Evolutionary conservation across 2,888 invertebrate species (phyloP), one percentile per base, ranked within the genome.

Genomic region (Lasioglossum zephyrum): DNA sequence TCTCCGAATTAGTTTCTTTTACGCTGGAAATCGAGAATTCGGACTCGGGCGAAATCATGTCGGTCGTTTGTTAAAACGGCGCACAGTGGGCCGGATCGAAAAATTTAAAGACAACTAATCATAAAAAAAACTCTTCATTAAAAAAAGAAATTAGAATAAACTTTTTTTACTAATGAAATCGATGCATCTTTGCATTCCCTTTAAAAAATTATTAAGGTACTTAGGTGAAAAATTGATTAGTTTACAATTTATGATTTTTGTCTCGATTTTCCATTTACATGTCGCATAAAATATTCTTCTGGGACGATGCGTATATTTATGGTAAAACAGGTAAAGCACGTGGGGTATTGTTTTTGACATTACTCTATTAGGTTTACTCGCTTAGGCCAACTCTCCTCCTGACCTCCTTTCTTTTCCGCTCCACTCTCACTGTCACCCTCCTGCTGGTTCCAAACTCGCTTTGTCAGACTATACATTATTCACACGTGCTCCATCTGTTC

Each of bases 391-490:
- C 39, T 41, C 39, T 41, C 11, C 69, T 39, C 9, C 69, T 70
- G 41, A 70, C 69, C 69, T 70, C 36, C 39, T 41, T 70, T 70
- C 69, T 70, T 70, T 41, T 41, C n/a, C 39, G 69, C 22, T 70
- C 41, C 39, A n/a, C 69, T 70, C 41, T 39, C n/a, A 5, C 36
- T 70, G 66, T 66, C 66, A 66, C 66, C 69, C 39, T 41, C 41
- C 69, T n/a, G 18, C 69, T 41, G n/a, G 73, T 39, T 70, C 69
- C 39, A 70, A 39, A 70, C 69, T 41, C 69, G 69, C 69, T 70
- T 41, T 41, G 69, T n/a, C 41, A 70, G 69, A 41, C 39, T 70
- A 70, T 70, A 70, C 69, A 70, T 70, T 70, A 70, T 70, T 70
- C 39, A 70, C 69, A n/a, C 69, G 69, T n/a, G 36, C 39, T 36